Percentiles rank a stretch among this genome's conserved stretches.
Conservation (phyloP, 2,797 vertebrate genomes). For the Percopsis omiscomaycus region DNA sequence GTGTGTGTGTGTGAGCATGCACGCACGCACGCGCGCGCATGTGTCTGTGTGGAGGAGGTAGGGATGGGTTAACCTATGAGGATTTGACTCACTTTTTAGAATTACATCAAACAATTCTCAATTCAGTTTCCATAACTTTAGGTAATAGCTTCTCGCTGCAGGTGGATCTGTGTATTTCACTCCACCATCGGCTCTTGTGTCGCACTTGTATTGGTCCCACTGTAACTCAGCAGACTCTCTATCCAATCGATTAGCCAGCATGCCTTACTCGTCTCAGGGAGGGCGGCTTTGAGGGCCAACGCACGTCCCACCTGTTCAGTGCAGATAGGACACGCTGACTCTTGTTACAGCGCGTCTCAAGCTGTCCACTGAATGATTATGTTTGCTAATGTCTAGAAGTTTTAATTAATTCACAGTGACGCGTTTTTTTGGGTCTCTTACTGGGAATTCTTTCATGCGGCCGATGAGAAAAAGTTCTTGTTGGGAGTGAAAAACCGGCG, state of each 20-base stretch:
- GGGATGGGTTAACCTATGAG: too few relatives aligned
- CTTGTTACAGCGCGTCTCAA: slow-evolving; percentile 29
- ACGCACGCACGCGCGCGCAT: background rate
- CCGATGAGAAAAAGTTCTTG: slow-evolving; percentile 19
- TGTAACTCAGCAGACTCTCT: slow-evolving; percentile 60
- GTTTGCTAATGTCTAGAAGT: slow-evolving; percentile 48
- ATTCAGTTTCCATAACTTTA: background rate
- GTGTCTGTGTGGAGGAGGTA: too few relatives aligned
- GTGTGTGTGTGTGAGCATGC: too few relatives aligned
- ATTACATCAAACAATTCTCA: background rate
- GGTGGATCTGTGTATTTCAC: background rate
- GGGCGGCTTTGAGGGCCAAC: slow-evolving; percentile 41
- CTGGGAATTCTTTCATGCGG: slow-evolving; percentile 12
- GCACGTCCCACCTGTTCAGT: slow-evolving; percentile 62
- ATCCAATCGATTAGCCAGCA: slow-evolving; percentile 65
- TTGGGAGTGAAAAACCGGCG: slow-evolving; percentile 22
- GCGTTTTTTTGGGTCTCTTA: slow-evolving; percentile 31
- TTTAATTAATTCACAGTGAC: slow-evolving; percentile 48
- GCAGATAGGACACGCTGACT: slow-evolving; percentile 40
- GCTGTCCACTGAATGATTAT: slow-evolving; percentile 22
- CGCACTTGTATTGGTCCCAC: slow-evolving; percentile 23
- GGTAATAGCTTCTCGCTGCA: background rate
- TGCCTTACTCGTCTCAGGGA: slow-evolving; percentile 42
- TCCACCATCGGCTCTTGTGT: slow-evolving; percentile 14
- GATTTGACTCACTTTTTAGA: too few relatives aligned